Base-by-base conservation (phyloP, 2,888 invertebrate genomes). In the Hermodice carunculata region DNA sequence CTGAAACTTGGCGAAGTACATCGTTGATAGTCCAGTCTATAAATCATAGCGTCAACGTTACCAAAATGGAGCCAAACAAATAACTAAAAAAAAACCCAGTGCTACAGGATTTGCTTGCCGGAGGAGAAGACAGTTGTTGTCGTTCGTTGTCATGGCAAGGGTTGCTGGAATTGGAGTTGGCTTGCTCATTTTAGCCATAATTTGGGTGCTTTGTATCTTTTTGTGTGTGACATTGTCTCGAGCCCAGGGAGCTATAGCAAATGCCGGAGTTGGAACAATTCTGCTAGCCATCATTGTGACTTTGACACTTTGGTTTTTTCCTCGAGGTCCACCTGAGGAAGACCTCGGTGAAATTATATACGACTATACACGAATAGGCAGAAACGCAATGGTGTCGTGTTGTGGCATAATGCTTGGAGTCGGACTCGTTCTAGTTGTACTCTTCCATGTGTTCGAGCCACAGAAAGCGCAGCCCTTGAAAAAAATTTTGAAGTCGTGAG, bases 121-220 rank as follows among this genome's bases (percentile, higher is more conserved):
- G n/a, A n/a, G n/a, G n/a, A n/a, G n/a, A n/a, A n/a, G n/a, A n/a
- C n/a, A n/a, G n/a, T n/a, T n/a, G n/a, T n/a, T n/a, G n/a, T n/a
- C n/a, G n/a, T n/a, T n/a, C n/a, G n/a, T n/a, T n/a, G n/a, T n/a
- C n/a, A n/a, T n/a, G n/a, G 76, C 76, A 31, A 58, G 69, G 29
- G 75, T 81, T 26, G 56, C 77, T 6, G 78, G 80, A 29, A 75
- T 82, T 32, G 82, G 82, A 6, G 66, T 77, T 28, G 82, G 82
- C 1, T 64, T 81, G 1, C 78, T 82, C 67, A 58, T 81, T 29
- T 73, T 82, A 31, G 74, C 76, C 14, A 71, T 81, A 29, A 66
- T 82, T 14, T 82, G 82, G 82, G 67, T 71, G 1, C 28, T 81
- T 14, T 71, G 77, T 43, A 26, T 81, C 2, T 66, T 80, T 28